Evolutionary conservation across 2,797 vertebrate species (phyloP).

Genomic region (Salmo trutta): DNA sequence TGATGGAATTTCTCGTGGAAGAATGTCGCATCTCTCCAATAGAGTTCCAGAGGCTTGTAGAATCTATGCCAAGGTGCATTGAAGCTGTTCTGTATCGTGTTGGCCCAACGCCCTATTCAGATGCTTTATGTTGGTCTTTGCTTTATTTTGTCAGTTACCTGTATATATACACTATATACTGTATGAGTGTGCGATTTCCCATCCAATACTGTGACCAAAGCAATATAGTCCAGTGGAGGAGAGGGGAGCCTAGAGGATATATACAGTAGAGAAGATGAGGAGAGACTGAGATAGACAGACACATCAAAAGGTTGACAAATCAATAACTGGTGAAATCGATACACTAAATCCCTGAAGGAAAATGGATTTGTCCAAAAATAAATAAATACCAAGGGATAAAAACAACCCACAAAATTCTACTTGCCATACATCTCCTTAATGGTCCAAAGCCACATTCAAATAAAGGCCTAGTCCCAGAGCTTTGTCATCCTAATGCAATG

Average conservation of each 20-base stretch:
- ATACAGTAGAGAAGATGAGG: not conserved
- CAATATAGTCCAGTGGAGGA: not conserved
- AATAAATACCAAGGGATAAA: not conserved
- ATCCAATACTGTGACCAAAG: not conserved
- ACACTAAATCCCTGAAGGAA: not conserved
- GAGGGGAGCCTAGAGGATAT: not conserved
- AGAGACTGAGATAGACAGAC: not conserved
- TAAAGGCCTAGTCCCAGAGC: not conserved
- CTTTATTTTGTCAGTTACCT: no score
- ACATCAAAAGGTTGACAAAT: not conserved
- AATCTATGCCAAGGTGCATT: no score
- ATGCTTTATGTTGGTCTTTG: no score
- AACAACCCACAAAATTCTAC: no score
- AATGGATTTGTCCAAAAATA: not conserved
- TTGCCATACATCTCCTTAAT: no score
- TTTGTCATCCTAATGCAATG: conserved; percentile 9
- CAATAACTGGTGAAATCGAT: not conserved
- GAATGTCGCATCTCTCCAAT: no score
- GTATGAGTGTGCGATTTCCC: not conserved
- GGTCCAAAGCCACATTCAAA: no score
- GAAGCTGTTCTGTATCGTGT: no score
- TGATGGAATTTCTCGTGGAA: no score
- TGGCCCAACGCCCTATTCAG: no score
- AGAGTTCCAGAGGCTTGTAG: no score
- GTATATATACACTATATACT: not conserved